Base-by-base conservation (phyloP, 1,140 invertebrate genomes). In the Drosophila bocqueti region DNA sequence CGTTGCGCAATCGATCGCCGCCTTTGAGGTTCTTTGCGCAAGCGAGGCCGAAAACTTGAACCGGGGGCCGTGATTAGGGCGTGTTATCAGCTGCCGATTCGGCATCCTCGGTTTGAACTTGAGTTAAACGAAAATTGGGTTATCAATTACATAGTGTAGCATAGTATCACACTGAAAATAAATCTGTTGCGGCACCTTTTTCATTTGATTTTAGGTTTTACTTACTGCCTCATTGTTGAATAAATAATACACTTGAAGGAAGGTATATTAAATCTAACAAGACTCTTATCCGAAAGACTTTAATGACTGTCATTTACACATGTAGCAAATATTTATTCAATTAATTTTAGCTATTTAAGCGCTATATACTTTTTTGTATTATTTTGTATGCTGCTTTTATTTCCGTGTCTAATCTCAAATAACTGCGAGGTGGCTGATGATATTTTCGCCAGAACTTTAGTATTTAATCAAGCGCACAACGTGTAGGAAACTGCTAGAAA, bases 11-110 rank as follows among this genome's bases (percentile, higher is more conserved):
- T 38, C 15, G 7, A 40, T 16, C 15, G 34, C 15, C 34, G 31
- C 47, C 46, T 29, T 15, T 58, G 75, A 79, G 79, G 78, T 79
- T 86, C 69, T 66, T 79, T 87, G 84, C 84, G 65, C 65, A 89
- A 89, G 52, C 74, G 45, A 60, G 45, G 47, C 47, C 46, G 77
- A 81, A 69, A 89, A 81, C 85, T 89, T 84, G 81, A 89, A 81
- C 80, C 62, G 78, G 31, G 5, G 21, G 16, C 29, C 59, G 47
- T 83, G 83, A 87, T 89, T 83, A 60, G 26, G 49, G n/a, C 10
- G 9, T 36, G 65, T 87, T 81, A 87, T 89, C 84, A 62, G 42
- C 31, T 4, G 13, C 8, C 18, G 16, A 11, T 45, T 49, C 42
- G 38, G 26, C 43, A 64, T 54, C 40, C 31, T 26, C 10, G 9